phyloP scores from a whole-genome alignment of 1,140 invertebrate genomes.

The Drosophila sulfurigaster region DNA sequence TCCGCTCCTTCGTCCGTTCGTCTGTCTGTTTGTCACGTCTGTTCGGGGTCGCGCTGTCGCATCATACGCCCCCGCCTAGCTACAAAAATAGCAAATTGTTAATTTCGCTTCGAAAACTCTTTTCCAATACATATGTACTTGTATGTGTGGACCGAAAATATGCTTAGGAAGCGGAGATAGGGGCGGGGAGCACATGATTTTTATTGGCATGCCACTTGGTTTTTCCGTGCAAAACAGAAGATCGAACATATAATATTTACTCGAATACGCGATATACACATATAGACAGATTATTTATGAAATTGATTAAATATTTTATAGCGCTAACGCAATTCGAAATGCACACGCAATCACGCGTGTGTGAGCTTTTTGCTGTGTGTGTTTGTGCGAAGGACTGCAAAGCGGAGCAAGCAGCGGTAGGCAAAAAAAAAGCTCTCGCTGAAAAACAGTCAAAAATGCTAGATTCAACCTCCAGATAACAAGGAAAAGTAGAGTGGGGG shows the following conservation, averaged over 20 bases:
- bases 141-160: not conserved
- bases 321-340: constrained; percentile 21
- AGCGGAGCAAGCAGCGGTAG: not conserved
- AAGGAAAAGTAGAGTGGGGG: not conserved
- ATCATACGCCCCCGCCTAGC: constrained; percentile 65
- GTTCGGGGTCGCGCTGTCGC: constrained; percentile 53
- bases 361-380: not conserved
- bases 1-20: constrained; percentile 36
- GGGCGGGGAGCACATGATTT: constrained; percentile 64
- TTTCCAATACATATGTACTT: constrained; percentile 67
- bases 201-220: constrained; percentile 77
- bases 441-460: not conserved
- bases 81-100: constrained; percentile 82
- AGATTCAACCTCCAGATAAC: constrained; percentile 14
- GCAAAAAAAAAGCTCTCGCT: constrained; percentile 6
- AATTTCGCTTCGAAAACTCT: constrained; percentile 80
- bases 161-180: constrained; percentile 1
- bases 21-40: constrained; percentile 43
- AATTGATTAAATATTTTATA: constrained; percentile 71
- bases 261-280: constrained; percentile 8
- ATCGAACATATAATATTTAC: constrained; percentile 16
- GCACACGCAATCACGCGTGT: not conserved
- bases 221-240: constrained; percentile 52
- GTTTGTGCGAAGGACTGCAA: not conserved
- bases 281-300: constrained; percentile 62